Conservation (phyloP, 2,888 invertebrate genomes). For the Syrista parreyssii region DNA sequence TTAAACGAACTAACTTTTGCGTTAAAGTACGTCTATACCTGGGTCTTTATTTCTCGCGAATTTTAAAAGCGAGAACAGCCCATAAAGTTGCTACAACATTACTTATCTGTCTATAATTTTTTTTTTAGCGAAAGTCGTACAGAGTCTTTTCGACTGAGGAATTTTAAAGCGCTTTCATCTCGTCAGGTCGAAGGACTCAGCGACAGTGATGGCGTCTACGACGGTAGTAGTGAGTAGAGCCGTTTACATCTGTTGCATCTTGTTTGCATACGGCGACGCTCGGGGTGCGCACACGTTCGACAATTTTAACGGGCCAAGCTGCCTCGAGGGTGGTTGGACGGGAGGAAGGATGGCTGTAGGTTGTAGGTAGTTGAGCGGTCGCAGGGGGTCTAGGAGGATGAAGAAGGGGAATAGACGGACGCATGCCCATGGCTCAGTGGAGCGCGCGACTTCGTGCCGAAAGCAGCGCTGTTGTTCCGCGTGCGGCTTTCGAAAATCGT, state of each 20-base stretch:
- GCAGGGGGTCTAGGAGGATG: conserved; percentile 36
- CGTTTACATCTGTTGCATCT: conserved; percentile 46
- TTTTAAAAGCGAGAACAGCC: too few species aligned
- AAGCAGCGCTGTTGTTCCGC: conserved; percentile 34
- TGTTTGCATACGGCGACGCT: conserved; percentile 39
- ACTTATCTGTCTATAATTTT: too few species aligned
- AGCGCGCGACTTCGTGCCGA: conserved; percentile 55
- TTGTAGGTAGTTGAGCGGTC: conserved; percentile 24
- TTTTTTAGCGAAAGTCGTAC: too few species aligned
- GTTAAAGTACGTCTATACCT: too few species aligned
- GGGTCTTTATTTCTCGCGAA: too few species aligned
- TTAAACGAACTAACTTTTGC: too few species aligned
- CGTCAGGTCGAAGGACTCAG: too few species aligned
- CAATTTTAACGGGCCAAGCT: conserved; percentile 11
- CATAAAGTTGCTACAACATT: too few species aligned
- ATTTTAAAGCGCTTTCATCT: too few species aligned
- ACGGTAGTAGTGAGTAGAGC: too few species aligned
- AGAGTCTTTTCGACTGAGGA: too few species aligned
- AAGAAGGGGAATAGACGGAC: conserved; percentile 39
- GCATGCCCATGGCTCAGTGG: conserved; percentile 50
- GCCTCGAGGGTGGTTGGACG: conserved; percentile 21
- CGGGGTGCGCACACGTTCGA: conserved; percentile 19
- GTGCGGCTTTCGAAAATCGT: conserved; percentile 4
- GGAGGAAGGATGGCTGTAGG: conserved; percentile 23
- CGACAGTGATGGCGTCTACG: too few species aligned